Base-by-base conservation (phyloP, 2,113 vertebrate species). In the Saguinus imperator region DNA sequence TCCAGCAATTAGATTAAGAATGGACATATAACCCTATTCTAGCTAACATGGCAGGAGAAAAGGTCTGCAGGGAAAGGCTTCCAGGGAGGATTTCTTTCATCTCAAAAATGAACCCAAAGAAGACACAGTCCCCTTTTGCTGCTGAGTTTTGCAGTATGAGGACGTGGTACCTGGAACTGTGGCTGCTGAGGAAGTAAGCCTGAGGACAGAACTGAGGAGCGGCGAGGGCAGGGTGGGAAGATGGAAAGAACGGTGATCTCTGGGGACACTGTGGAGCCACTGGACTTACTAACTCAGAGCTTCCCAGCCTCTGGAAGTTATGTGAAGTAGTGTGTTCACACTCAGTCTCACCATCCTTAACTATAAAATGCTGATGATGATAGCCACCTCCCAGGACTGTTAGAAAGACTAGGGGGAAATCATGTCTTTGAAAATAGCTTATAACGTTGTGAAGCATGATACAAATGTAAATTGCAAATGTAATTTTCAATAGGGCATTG, bases 211-310 rank as follows among this genome's bases (percentile, higher is more conserved):
- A 61, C 35, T 9, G 25, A n/a, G 57, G 23, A 23, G 40, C 11
- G 3, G 37, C 43, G 43, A 35, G n/a, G 17, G 45, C 14, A 6
- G 40, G n/a, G 40, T 32, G 50, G 32, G 21, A 68, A 7, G 10
- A n/a, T 1, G 32, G 70, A 58, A 50, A 21, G 58, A 6, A 14
- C 8, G 6, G 21, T 40, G 12, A 35, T 32, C 23, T 1, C 14
- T 43, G 70, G 48, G 1, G 1, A 18, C 0, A 35, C 6, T 5
- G 5, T 7, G 3, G 20, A 55, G 55, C 17, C 68, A 21, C 32
- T 32, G 76, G 27, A 27, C 73, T 58, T 43, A 14, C 18, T 48
- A 6, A 18, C 80, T 57, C 12, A 18, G 77, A 32, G 50, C 70
- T 48, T 27, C 45, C 12, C 32, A 35, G 5, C 11, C 27, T 50